Conservation (phyloP, 2,113 vertebrate species). For the Misgurnus anguillicaudatus region DNA sequence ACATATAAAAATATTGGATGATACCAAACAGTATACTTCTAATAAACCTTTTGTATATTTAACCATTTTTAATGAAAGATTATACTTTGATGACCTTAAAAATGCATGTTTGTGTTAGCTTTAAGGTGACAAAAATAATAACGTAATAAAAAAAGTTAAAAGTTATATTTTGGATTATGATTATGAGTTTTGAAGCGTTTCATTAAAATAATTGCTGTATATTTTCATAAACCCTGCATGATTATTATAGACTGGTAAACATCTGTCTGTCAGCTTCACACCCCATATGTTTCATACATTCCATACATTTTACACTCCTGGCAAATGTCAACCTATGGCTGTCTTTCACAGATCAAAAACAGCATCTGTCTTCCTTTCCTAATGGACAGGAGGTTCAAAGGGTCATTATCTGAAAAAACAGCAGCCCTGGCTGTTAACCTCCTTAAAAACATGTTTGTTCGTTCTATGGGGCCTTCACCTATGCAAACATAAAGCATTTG, state of each 20-base stretch:
- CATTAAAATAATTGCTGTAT: neutral
- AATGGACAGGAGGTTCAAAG: conserved; percentile 32
- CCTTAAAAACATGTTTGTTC: conserved; percentile 23
- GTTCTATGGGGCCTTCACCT: conserved; percentile 6
- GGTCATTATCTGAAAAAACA: conserved; percentile 18
- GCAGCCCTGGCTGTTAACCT: conserved; percentile 15
- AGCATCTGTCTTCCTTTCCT: conserved; percentile 7
- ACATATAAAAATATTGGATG: conserved; percentile 17
- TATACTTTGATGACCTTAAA: conserved; percentile 7
- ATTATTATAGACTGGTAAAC: neutral
- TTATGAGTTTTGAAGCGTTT: neutral
- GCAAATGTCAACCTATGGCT: conserved; percentile 6
- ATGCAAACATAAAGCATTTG: conserved; percentile 29
- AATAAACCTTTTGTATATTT: conserved; percentile 2
- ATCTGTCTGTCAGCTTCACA: conserved; percentile 29
- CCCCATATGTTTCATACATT: conserved; percentile 35
- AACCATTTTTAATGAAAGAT: neutral
- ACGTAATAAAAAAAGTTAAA: neutral
- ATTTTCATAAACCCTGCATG: neutral
- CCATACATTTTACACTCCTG: conserved; percentile 24
- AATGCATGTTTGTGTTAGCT: neutral
- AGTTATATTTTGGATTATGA: neutral
- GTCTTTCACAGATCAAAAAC: conserved; percentile 27
- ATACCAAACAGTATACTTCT: conserved; percentile 18
- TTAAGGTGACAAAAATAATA: neutral